Percentiles rank a stretch among this genome's conserved stretches.
These are phyloP conservation scores for Hyles euphorbiae DNA, from an alignment of 1,140 invertebrate species.

Conservation along the genomic window DNA sequence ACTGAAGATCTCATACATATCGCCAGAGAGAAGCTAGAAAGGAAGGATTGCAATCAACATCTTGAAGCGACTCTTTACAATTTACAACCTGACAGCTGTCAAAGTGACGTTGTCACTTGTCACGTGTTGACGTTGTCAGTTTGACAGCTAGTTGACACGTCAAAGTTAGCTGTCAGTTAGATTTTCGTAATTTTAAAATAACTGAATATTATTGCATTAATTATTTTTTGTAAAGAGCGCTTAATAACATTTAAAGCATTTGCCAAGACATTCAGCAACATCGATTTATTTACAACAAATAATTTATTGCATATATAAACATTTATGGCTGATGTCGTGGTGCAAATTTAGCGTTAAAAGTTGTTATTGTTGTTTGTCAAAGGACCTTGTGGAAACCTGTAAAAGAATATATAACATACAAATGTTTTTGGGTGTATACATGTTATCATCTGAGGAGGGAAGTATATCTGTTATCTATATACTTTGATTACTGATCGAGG, in stretches of 20 bases:
- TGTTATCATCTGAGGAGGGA: too few relatives aligned
- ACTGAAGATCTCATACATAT: conserved; percentile 26
- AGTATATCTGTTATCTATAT: too few relatives aligned
- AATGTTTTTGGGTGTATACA: too few relatives aligned
- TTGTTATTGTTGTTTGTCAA: conserved; percentile 4
- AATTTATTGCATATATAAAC: conserved; percentile 11
- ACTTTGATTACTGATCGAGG: too few relatives aligned
- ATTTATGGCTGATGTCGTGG: conserved; percentile 32
- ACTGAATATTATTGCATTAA: too few relatives aligned
- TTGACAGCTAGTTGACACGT: neutral
- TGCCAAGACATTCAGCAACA: conserved; percentile 61
- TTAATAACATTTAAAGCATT: conserved; percentile 62
- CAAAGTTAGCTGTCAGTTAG: too few relatives aligned
- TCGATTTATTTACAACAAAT: conserved; percentile 40
- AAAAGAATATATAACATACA: too few relatives aligned
- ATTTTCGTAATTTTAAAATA: too few relatives aligned
- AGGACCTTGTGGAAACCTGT: neutral
- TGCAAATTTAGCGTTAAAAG: conserved; percentile 26
- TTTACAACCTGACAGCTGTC: conserved; percentile 1
- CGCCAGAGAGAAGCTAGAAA: conserved; percentile 50
- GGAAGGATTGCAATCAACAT: conserved; percentile 39
- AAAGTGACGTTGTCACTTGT: neutral
- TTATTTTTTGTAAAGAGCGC: conserved; percentile 30
- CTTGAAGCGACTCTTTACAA: conserved; percentile 44
- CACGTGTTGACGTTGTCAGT: neutral